phyloP scores from a whole-genome alignment of 2,888 invertebrate species.

The Heteropelma amictum region DNA sequence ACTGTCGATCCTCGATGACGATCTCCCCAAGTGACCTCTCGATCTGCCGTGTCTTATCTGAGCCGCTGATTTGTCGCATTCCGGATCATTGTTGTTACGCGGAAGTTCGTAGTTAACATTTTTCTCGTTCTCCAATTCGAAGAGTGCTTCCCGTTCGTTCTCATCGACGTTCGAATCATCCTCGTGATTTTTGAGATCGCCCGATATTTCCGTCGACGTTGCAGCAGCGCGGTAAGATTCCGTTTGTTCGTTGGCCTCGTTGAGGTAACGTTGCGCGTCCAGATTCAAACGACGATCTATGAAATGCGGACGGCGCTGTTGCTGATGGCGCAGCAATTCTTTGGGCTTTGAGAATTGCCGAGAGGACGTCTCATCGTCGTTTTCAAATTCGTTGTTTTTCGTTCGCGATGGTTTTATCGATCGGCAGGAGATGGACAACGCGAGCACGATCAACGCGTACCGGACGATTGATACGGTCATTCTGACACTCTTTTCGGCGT shows the following conservation, averaged over 20 bases:
- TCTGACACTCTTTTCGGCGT: conserved; percentile 9
- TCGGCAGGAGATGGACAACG: conserved; percentile 4
- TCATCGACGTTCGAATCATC: neutral
- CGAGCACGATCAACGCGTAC: conserved; percentile 52
- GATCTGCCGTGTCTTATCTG: conserved; percentile 79
- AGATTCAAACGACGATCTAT: conserved; percentile 69
- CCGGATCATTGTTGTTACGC: conserved; percentile 26
- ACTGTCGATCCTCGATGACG: conserved; percentile 50
- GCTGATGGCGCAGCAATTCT: conserved; percentile 70
- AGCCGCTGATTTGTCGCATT: conserved; percentile 63
- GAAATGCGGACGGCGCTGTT: conserved; percentile 69
- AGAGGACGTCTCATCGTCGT: conserved; percentile 18
- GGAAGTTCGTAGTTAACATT: conserved; percentile 9
- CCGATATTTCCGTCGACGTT: conserved; percentile 2
- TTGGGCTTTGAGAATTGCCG: conserved; percentile 62
- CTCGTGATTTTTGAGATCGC: neutral
- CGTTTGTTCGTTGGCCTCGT: neutral
- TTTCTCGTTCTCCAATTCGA: neutral
- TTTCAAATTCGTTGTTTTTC: conserved; percentile 17
- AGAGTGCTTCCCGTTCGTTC: neutral
- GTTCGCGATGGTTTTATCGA: conserved; percentile 32
- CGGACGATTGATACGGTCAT: conserved; percentile 46
- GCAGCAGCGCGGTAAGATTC: neutral
- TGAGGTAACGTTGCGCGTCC: conserved; percentile 35
- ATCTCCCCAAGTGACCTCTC: conserved; percentile 71